Percentiles rank a stretch among this genome's conserved stretches.
These are phyloP conservation scores for Vireo altiloquus DNA, from an alignment of 2,113 vertebrate genomes.

Conservation along the genomic window DNA sequence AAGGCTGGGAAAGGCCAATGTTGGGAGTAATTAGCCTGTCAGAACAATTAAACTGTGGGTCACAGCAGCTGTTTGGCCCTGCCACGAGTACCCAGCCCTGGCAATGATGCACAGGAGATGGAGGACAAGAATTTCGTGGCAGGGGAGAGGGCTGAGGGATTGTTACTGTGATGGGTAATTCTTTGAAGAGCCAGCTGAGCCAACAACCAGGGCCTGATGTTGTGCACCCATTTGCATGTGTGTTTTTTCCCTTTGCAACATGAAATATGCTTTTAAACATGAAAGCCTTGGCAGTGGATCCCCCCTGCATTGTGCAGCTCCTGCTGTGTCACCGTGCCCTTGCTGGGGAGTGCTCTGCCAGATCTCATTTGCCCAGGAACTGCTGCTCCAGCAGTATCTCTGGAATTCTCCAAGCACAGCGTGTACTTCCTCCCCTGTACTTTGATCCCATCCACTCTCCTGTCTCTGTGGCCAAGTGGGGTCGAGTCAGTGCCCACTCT, in stretches of 20 bases:
- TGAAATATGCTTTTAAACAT: conserved; percentile 44
- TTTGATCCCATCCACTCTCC: conserved; percentile 14
- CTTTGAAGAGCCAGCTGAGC: background rate
- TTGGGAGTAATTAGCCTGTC: background rate
- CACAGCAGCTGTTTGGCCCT: background rate
- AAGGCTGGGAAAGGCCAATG: background rate
- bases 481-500: conserved; percentile 18
- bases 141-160: background rate
- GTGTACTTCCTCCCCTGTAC: conserved; percentile 15
- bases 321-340: conserved; percentile 59
- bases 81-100: background rate
- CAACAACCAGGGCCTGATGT: background rate
- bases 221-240: background rate
- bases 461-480: background rate
- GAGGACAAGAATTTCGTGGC: background rate
- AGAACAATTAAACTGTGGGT: background rate
- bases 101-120: background rate
- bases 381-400: conserved; percentile 57
- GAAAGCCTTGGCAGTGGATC: conserved; percentile 53
- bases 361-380: conserved; percentile 34
- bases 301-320: conserved; percentile 48
- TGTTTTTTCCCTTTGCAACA: background rate
- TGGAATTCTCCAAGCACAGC: conserved; percentile 50
- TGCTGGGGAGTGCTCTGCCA: conserved; percentile 32
- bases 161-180: background rate